Percentiles rank a stretch among this genome's conserved stretches.
Conservation (phyloP, 2,797 vertebrate species). For the Malacoraja senta region DNA sequence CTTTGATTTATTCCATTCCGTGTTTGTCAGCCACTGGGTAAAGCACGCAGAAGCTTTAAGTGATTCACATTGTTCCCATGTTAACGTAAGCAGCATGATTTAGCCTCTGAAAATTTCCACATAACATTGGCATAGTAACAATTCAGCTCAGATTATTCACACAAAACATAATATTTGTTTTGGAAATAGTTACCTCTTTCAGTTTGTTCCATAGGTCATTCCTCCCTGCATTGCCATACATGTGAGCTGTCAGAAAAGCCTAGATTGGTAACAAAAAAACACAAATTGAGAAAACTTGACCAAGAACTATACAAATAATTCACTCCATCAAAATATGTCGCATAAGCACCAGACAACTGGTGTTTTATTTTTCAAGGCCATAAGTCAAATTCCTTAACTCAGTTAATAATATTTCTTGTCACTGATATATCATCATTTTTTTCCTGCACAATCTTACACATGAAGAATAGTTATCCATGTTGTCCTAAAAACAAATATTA, state of each 20-base stretch:
- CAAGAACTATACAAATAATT: not conserved
- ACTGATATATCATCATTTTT: not conserved
- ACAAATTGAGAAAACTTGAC: slow-evolving; percentile 9
- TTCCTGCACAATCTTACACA: not conserved
- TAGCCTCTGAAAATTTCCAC: not conserved
- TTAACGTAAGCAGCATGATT: not conserved
- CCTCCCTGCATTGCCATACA: slow-evolving; percentile 89
- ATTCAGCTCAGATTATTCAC: not conserved
- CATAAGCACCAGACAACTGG: not conserved
- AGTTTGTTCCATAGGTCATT: slow-evolving; percentile 91
- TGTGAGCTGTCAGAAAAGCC: slow-evolving; percentile 94
- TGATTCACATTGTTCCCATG: not conserved
- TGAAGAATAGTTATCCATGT: not conserved
- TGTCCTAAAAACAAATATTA: not conserved
- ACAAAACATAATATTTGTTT: not conserved
- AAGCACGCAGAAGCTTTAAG: too few species aligned
- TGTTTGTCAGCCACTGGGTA: not conserved
- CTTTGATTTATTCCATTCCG: not conserved
- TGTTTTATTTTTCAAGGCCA: not conserved
- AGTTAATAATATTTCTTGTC: not conserved
- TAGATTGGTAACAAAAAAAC: slow-evolving; percentile 54
- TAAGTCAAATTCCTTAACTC: not conserved
- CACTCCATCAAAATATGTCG: not conserved
- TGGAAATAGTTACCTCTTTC: slow-evolving; percentile 70
- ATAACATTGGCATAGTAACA: not conserved